Evolutionary conservation across 2,888 invertebrate species (phyloP).

Genomic region (Sipha maydis): DNA sequence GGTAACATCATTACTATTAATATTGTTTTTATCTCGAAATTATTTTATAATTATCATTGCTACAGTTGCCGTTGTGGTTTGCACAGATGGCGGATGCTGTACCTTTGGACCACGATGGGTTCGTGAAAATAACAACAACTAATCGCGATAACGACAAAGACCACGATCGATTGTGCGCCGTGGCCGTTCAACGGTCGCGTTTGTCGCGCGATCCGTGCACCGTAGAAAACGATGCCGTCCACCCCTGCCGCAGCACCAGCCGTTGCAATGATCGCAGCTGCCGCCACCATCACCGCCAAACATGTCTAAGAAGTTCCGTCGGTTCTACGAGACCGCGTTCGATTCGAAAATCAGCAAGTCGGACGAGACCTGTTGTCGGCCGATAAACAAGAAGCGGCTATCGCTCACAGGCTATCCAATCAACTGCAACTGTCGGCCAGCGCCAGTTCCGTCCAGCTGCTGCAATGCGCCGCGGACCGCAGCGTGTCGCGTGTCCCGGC

Average conservation of each 20-base stretch:
- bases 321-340: slow-evolving; percentile 89
- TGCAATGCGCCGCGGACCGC: slow-evolving; percentile 29
- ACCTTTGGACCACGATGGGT: not conserved
- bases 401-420: slow-evolving; percentile 28
- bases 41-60: too few relatives aligned
- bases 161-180: not conserved
- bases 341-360: slow-evolving; percentile 85
- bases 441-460: slow-evolving; percentile 73
- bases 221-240: not conserved
- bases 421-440: slow-evolving; percentile 68
- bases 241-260: not conserved
- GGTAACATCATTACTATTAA: too few relatives aligned
- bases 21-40: too few relatives aligned
- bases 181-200: not conserved
- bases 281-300: not conserved
- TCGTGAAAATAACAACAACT: not conserved
- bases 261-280: not conserved
- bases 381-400: slow-evolving; percentile 44
- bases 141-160: not conserved
- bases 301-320: slow-evolving; percentile 68
- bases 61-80: not conserved
- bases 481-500: slow-evolving; percentile 65
- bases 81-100: not conserved
- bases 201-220: not conserved
- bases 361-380: slow-evolving; percentile 59